Conservation (phyloP, 2,113 vertebrate genomes). For the Erythrocebus patas region DNA sequence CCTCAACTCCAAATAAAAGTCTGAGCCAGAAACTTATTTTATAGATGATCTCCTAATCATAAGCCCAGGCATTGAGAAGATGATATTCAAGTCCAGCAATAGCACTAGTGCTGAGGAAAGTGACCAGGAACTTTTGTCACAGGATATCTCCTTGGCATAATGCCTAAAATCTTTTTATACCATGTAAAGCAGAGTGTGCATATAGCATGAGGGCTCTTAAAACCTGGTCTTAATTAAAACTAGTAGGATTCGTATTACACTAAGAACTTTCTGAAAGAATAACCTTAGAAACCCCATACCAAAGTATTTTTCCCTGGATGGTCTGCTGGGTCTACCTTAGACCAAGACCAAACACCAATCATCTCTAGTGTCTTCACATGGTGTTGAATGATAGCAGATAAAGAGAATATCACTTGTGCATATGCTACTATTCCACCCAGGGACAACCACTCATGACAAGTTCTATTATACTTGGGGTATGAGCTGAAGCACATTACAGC, state of each 20-base stretch:
- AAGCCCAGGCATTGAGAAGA: not conserved
- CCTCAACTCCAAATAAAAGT: not conserved
- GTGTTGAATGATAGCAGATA: not conserved
- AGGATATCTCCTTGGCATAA: not conserved
- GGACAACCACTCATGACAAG: not conserved
- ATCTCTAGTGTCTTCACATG: not conserved
- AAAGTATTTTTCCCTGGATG: not conserved
- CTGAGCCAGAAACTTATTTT: not conserved
- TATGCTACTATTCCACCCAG: not conserved
- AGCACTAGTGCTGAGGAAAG: not conserved
- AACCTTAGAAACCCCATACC: not conserved
- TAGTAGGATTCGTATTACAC: not conserved
- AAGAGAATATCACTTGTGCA: not conserved
- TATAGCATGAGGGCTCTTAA: not conserved
- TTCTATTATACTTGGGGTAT: not conserved
- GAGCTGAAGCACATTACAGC: not conserved
- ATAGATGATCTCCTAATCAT: not conserved
- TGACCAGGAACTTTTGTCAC: not conserved
- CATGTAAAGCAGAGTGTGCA: not conserved
- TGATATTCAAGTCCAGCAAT: not conserved
- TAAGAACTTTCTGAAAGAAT: conserved; percentile 1
- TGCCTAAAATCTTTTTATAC: not conserved
- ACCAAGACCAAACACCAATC: not conserved
- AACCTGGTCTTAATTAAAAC: not conserved
- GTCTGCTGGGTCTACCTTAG: not conserved